These are phyloP conservation scores for Pammene fasciana DNA, from an alignment of 2,888 invertebrate species.

Conservation along the genomic window DNA sequence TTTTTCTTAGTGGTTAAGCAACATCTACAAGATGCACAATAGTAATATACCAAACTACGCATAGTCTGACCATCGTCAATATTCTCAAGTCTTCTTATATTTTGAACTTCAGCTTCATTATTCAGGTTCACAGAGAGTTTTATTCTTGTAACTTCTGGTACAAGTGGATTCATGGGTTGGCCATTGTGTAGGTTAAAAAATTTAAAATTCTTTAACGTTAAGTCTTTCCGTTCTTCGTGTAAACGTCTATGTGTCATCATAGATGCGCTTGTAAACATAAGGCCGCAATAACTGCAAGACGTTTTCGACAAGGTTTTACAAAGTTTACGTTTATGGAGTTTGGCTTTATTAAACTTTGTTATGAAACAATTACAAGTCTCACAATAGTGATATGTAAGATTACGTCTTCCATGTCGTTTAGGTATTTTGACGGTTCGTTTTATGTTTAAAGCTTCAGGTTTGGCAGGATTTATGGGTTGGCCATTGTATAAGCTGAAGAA, in stretches of 20 bases:
- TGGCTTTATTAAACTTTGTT: conserved; percentile 45
- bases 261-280: conserved; percentile 55
- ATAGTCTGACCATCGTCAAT: not conserved
- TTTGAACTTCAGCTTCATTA: not conserved
- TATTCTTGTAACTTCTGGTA: conserved; percentile 51
- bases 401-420: not conserved
- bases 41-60: not conserved
- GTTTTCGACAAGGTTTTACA: conserved; percentile 29
- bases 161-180: conserved; percentile 58
- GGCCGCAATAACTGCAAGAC: conserved; percentile 62
- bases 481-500: conserved; percentile 61
- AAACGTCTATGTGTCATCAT: conserved; percentile 54
- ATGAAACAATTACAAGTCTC: conserved; percentile 62
- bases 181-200: conserved; percentile 61
- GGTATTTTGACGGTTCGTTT: not conserved
- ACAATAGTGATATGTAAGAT: conserved; percentile 49
- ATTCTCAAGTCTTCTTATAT: not conserved
- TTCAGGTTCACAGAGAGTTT: too few relatives aligned
- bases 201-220: conserved; percentile 60
- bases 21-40: conserved; percentile 63
- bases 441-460: conserved; percentile 48
- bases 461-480: conserved; percentile 58
- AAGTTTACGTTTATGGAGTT: conserved; percentile 50
- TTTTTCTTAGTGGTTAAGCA: conserved; percentile 52
- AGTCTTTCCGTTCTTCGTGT: conserved; percentile 52